Evolutionary conservation across 1,140 invertebrate genomes (phyloP), one percentile per base, ranked within the genome.

Genomic region (Conus betulinus): DNA sequence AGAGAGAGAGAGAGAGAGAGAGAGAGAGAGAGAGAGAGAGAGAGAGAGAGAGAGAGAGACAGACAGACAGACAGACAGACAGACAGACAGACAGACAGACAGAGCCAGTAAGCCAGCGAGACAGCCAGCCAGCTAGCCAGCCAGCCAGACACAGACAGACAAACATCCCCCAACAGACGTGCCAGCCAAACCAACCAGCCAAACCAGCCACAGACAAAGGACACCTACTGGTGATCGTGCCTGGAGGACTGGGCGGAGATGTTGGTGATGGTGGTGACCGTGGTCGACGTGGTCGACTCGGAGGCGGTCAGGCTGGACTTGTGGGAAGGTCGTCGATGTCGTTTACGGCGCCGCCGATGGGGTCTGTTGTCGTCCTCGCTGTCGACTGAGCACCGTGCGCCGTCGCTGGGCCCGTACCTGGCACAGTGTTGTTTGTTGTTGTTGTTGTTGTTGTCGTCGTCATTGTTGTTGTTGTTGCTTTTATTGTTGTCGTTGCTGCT

Each of bases 221-320:
- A 52, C 39, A 87, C 88, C 86, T 83, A 89, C 90, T 89, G 88
- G 76, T 60, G 86, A 57, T 91, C 90, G 6, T 88, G 87, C 39
- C 89, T 85, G 67, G 82, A 88, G 11, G 87, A 63, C 10, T 79
- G 83, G 39, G 84, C 52, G 7, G 90, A 91, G 51, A 90, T 51
- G 78, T 90, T 91, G 79, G 89, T 91, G 57, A 60, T 60, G 57
- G 8, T 60, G 57, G 57, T 60, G 17, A 90, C 79, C 67, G 90
- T 91, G 78, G 90, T 91, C 17, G 89, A 89, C 39, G 90, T 88
- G 20, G 90, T 91, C 39, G 87, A 88, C 84, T 90, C 90, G 0
- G 90, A 91, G 5, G 89, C 85, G 8, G 90, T 91, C 23, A 89
- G 89, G 52, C 78, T 89, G 23, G 90, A 90, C 39, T 89, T 89